These are phyloP conservation scores for Eciton burchellii DNA, from an alignment of 1,140 invertebrate species.

Conservation along the genomic window DNA sequence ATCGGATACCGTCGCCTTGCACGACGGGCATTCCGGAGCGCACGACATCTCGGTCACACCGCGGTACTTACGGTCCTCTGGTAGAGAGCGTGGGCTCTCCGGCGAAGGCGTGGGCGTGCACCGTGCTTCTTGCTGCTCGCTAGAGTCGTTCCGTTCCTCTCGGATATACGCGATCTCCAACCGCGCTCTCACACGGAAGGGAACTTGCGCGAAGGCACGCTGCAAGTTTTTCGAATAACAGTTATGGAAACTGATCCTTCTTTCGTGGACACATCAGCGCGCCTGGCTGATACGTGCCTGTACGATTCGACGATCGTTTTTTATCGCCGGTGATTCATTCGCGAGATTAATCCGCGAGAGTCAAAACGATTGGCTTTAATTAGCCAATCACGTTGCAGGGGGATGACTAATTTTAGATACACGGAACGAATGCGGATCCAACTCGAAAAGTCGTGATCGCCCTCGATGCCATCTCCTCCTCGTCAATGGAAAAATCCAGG, in stretches of 20 bases:
- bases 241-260: constrained; percentile 10
- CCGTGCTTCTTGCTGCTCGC: constrained; percentile 52
- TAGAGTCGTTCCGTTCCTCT: too few species aligned
- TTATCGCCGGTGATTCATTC: too few species aligned
- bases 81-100: constrained; percentile 68
- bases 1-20: constrained; percentile 18
- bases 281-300: too few species aligned
- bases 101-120: constrained; percentile 68
- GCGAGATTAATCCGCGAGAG: too few species aligned
- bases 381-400: too few species aligned
- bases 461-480: too few species aligned
- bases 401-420: too few species aligned
- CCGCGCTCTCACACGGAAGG: constrained; percentile 1
- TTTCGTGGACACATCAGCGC: neutral
- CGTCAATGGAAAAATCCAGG: too few species aligned
- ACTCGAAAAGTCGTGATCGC: too few species aligned
- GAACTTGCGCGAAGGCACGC: constrained; percentile 24
- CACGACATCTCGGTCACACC: constrained; percentile 58
- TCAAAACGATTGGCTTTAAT: too few species aligned
- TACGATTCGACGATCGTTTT: too few species aligned
- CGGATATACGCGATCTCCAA: constrained; percentile 33
- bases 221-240: constrained; percentile 22
- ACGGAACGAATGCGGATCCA: too few species aligned
- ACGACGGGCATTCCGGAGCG: constrained; percentile 10
- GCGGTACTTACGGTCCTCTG: constrained; percentile 64